Evolutionary conservation across 92 coral and sea anemone genomes (phyloP).

Genomic region (Epizoanthus illoricatus): DNA sequence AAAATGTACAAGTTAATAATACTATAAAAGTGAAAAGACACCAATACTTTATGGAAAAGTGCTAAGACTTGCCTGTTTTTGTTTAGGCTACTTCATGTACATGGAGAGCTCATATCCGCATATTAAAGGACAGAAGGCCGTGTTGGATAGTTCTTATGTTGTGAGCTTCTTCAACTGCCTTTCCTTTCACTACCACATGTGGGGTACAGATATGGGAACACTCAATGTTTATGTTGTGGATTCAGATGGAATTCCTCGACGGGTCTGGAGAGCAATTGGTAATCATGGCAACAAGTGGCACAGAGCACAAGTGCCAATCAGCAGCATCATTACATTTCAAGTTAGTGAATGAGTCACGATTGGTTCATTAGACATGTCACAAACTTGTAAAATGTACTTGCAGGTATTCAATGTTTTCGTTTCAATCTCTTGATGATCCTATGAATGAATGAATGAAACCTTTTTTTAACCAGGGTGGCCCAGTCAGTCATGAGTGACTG

Average conservation of each 20-base stretch:
- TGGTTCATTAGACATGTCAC: neutral
- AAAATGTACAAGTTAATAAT: too few species aligned
- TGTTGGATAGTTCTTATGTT: neutral
- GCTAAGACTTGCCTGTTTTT: neutral
- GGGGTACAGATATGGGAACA: conserved; percentile 25
- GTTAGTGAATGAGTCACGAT: neutral
- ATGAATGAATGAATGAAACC: too few species aligned
- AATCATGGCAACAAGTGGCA: conserved; percentile 34
- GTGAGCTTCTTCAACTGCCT: conserved; percentile 30
- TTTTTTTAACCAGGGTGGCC: too few species aligned
- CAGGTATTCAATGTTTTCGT: too few species aligned
- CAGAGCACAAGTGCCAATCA: conserved; percentile 19
- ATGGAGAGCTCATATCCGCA: conserved; percentile 25
- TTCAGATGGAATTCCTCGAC: neutral
- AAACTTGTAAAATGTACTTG: neutral
- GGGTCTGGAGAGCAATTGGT: conserved; percentile 35
- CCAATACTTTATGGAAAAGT: too few species aligned
- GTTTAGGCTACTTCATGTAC: conserved; percentile 18
- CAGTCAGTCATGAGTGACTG: too few species aligned
- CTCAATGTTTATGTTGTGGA: conserved; percentile 16
- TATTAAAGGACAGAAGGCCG: neutral
- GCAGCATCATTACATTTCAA: conserved; percentile 13
- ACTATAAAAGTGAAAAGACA: too few species aligned
- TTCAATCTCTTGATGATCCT: too few species aligned
- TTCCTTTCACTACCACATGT: conserved; percentile 32